Percentiles rank a stretch among this genome's conserved stretches.
Conservation (phyloP, 2,888 invertebrate species). For the Cyclophora albipunctata region DNA sequence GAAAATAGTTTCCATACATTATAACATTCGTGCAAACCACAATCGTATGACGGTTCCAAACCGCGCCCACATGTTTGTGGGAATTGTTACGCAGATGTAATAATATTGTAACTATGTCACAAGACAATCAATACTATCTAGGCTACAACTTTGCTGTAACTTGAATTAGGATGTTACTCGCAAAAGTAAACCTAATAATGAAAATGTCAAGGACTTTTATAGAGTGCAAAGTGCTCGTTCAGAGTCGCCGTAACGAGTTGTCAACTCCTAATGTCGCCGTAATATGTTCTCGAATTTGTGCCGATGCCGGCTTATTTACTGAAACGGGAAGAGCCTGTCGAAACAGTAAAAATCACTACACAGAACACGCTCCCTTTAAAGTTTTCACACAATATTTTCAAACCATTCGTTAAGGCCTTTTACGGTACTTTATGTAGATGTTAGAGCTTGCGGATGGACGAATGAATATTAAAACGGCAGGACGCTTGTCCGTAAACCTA, state of each 20-base stretch:
- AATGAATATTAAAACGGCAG: slow-evolving; percentile 23
- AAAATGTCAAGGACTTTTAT: slow-evolving; percentile 1
- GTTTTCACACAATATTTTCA: slow-evolving; percentile 15
- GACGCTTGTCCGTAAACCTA: slow-evolving; percentile 20
- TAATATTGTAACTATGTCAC: too few relatives aligned
- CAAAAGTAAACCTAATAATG: too few relatives aligned
- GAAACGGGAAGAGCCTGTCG: slow-evolving; percentile 9
- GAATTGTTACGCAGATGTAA: too few relatives aligned
- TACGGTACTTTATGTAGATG: slow-evolving; percentile 3
- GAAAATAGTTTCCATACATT: too few relatives aligned
- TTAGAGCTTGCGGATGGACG: slow-evolving; percentile 6
- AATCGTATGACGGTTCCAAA: too few relatives aligned
- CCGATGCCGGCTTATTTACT: slow-evolving; percentile 14
- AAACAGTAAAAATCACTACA: slow-evolving; percentile 6
- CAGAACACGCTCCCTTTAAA: slow-evolving; percentile 6
- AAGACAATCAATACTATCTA: too few relatives aligned
- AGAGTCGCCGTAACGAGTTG: slow-evolving; percentile 6
- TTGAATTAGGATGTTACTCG: too few relatives aligned
- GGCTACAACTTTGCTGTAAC: too few relatives aligned
- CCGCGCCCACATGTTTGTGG: too few relatives aligned
- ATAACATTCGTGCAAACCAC: too few relatives aligned
- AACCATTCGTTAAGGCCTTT: slow-evolving; percentile 8
- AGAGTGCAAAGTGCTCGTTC: not conserved
- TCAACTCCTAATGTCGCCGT: slow-evolving; percentile 8
- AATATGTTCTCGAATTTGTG: slow-evolving; percentile 11